Evolutionary conservation across 2,888 invertebrate genomes (phyloP), one percentile per base, ranked within the genome.

Genomic region (Ectemnius cavifrons): DNA sequence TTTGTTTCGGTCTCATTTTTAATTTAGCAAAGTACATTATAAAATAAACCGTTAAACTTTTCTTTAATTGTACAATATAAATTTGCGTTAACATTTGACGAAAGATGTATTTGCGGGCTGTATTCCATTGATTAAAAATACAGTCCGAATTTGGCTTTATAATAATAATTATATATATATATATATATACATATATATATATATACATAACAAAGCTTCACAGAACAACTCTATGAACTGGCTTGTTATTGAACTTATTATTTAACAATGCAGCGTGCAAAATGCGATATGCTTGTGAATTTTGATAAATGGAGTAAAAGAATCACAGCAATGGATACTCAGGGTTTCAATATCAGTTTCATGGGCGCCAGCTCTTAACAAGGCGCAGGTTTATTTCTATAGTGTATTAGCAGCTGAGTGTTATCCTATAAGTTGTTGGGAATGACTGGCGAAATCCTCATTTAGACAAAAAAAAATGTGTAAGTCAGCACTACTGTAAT

Each of bases 11-110:
- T 83, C 77, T 79, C 79, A 82, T 8, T 85, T 86, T 86, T 87
- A 86, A 86, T 88, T 85, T 82, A 81, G 70, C 79, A 83, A 85
- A 86, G 86, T 88, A 88, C 85, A 88, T 85, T 82, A 82, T 87
- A 85, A 87, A 86, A 88, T 87, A 81, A 81, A 78, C 78, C 80
- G 75, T 85, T 79, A 79, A 76, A 49, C 67, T 47, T 69, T 77
- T 68, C 68, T 62, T 66, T 80, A 70, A 75, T 68, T 79, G 79
- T 68, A 78, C 75, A 83, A 77, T 82, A 69, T 75, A 65, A 75
- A 73, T 72, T 71, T 20, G 73, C 59, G 70, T 59, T 60, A 67
- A 67, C 67, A 74, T 67, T 73, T 59, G 83, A 78, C 77, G 67
- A 69, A 80, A 78, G 75, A 75, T 79, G 81, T 78, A 75, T 59